Percentiles rank a stretch among this genome's conserved stretches.
Conservation (phyloP, 2,888 invertebrate genomes). For the Sphaeridia pumilis region DNA sequence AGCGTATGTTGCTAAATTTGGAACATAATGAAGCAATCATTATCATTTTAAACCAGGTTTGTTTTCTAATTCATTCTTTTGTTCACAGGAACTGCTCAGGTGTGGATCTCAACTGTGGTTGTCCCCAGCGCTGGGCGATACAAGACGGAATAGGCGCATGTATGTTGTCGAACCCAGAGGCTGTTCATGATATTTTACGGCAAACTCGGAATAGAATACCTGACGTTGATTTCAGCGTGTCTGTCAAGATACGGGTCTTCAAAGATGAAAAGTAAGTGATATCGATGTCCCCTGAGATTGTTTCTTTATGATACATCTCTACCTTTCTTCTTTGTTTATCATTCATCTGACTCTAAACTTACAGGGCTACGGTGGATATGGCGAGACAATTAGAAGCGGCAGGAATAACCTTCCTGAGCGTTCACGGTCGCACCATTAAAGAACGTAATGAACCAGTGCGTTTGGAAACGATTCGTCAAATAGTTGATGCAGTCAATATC, state of each 20-base stretch:
- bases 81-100: slow-evolving; percentile 64
- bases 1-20: neutral
- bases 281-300: slow-evolving; percentile 4
- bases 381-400: slow-evolving; percentile 68
- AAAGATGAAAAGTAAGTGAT: slow-evolving; percentile 49
- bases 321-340: neutral
- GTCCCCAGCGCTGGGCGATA: slow-evolving; percentile 92
- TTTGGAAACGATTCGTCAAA: slow-evolving; percentile 54
- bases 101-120: slow-evolving; percentile 93
- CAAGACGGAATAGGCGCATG: slow-evolving; percentile 80
- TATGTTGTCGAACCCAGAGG: slow-evolving; percentile 67
- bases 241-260: slow-evolving; percentile 79
- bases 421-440: slow-evolving; percentile 81
- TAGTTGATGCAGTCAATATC: slow-evolving; percentile 58
- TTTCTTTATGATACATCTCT: neutral
- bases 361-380: slow-evolving; percentile 57
- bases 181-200: slow-evolving; percentile 65
- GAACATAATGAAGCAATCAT: neutral
- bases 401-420: slow-evolving; percentile 75
- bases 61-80: neutral
- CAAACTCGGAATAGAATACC: slow-evolving; percentile 61
- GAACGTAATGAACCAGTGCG: slow-evolving; percentile 62
- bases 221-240: slow-evolving; percentile 62
- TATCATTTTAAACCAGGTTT: neutral
- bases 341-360: slow-evolving; percentile 1